A percentile compares a stretch with the other conserved stretches of the same genome.
These are phyloP conservation scores for Hypocryptadius cinnamomeus DNA, from an alignment of 2,113 vertebrate species.

Conservation along the genomic window DNA sequence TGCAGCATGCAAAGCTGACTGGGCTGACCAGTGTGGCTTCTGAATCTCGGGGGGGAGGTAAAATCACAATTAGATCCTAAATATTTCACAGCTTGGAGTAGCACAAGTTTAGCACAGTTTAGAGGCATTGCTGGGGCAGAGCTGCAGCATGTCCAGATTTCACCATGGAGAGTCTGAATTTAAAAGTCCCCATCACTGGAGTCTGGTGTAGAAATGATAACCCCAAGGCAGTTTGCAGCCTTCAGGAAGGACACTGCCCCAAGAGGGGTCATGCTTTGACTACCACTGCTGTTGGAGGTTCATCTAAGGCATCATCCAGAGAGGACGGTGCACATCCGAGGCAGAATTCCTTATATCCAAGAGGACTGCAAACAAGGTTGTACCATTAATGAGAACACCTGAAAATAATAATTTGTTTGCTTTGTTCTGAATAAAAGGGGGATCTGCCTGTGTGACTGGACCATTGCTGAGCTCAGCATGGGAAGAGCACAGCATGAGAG, in stretches of 20 bases:
- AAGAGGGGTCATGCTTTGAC: neutral
- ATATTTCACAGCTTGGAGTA: neutral
- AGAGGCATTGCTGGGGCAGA: neutral
- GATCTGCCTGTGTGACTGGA: neutral
- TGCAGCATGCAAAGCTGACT: neutral
- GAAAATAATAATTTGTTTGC: neutral
- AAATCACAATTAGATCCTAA: neutral
- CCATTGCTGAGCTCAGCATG: neutral
- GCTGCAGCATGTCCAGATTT: neutral
- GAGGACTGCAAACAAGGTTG: neutral
- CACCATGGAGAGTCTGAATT: neutral
- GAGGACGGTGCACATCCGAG: neutral
- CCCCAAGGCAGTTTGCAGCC: neutral
- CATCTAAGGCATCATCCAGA: neutral
- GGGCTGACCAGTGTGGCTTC: neutral
- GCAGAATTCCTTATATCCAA: neutral
- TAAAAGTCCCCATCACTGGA: neutral
- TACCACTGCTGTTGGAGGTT: neutral
- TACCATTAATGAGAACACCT: neutral
- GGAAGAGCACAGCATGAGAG: neutral
- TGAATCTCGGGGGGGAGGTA: neutral
- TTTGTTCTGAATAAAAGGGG: neutral
- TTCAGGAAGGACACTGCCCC: neutral
- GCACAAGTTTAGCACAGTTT: neutral
- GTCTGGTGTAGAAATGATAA: neutral